Evolutionary conservation across 2,888 invertebrate genomes (phyloP), one percentile per base, ranked within the genome.

Genomic region (Drosophila percnosoma): DNA sequence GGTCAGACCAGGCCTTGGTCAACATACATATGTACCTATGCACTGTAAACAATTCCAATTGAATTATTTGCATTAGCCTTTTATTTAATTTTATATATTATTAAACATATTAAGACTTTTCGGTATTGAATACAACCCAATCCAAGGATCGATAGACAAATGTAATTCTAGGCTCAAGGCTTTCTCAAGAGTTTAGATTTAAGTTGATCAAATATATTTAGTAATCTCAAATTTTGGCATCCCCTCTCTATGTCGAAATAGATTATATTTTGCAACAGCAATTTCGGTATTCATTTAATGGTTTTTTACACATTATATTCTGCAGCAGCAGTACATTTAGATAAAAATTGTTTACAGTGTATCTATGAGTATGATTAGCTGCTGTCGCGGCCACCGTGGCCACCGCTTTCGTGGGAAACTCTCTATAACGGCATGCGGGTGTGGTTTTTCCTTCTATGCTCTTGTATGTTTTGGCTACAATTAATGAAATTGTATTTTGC

Each of bases 391-490:
- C 67, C 66, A 64, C 79, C 40, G 66, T 63, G 64, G 68, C 66
- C 66, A 54, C 63, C 51, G 68, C 64, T 54, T 73, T 82, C 91
- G 91, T 91, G 91, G 91, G 91, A 91, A 91, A 88, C 81, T 91
- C 89, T 86, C 80, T 80, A 69, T 82, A 87, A 81, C 80, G 91
- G 83, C 91, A 91, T 91, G 91, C 91, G 91, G 91, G 91, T 92
- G 91, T 89, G 89, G 89, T 80, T 89, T 86, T 88, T 79, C 75
- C 73, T 79, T 74, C 57, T 65, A 65, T 58, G 60, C 62, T 68
- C 57, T 66, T 69, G 68, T 83, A 48, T 78, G 77, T 75, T 85
- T 86, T 86, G 71, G 70, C 73, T 74, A 85, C 88, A 90, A 88
- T 88, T 88, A 90, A 88, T 90, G 88, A 90, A 90, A 90, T 85